Conservation (phyloP, 92 coral and sea anemone species). For the Muricea muricata region DNA sequence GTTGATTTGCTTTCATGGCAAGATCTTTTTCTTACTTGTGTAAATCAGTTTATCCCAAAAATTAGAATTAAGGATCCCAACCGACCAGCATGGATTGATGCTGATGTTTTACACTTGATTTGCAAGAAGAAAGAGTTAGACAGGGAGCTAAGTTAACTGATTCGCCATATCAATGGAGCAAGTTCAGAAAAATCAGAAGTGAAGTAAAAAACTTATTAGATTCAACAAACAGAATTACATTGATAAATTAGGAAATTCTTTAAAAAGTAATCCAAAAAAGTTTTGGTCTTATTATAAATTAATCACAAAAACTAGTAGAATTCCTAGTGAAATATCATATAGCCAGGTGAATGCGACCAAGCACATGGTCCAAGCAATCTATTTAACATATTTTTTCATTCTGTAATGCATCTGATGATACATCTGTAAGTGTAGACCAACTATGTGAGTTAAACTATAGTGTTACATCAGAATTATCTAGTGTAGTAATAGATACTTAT, state of each 20-base stretch:
- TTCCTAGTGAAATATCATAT: conserved; percentile 23
- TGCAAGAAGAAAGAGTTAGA: conserved; percentile 40
- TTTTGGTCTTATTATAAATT: conserved; percentile 57
- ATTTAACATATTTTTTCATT: conserved; percentile 57
- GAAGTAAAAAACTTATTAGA: conserved; percentile 24
- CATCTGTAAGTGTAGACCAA: no score
- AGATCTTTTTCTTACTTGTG: conserved; percentile 4
- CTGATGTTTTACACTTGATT: conserved; percentile 29
- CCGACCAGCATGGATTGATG: conserved; percentile 57
- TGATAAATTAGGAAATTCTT: conserved; percentile 12
- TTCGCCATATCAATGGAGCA: neutral
- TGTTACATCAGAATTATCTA: no score
- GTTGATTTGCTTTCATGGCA: neutral
- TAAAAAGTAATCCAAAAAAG: conserved; percentile 43
- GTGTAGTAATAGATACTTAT: no score
- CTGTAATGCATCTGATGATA: no score
- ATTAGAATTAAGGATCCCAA: conserved; percentile 44
- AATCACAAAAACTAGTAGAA: conserved; percentile 47
- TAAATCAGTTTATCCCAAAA: conserved; percentile 39
- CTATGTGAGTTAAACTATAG: no score
- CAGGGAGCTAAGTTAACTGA: conserved; percentile 33
- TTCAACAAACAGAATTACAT: conserved; percentile 39
- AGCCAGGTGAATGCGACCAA: conserved; percentile 25
- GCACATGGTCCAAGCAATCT: conserved; percentile 44
- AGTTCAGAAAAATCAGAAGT: conserved; percentile 18